A percentile compares a stretch with the other conserved stretches of the same genome.
phyloP scores from a whole-genome alignment of 92 coral and sea anemone genomes.

The Palythoa caribaeorum region DNA sequence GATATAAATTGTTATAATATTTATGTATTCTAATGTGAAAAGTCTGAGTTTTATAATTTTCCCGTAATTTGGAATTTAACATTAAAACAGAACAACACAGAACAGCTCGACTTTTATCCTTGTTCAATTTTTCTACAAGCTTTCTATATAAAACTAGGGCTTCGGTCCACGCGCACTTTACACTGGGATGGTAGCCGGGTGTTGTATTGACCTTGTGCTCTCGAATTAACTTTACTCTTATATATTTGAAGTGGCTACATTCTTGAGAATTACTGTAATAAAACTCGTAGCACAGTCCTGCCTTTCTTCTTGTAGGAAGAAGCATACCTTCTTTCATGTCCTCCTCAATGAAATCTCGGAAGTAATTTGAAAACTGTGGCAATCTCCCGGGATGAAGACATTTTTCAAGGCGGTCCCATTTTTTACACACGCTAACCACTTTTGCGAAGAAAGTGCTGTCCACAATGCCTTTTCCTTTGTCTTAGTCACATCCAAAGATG shows the following conservation, averaged over 20 bases:
- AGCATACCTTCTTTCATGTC: slow-evolving; percentile 65
- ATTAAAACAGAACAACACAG: neutral
- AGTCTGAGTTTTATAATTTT: neutral
- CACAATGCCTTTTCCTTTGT: too few relatives aligned
- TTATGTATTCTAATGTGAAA: neutral
- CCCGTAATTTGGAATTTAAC: neutral
- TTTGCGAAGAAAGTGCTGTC: too few relatives aligned
- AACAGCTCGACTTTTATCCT: slow-evolving; percentile 1
- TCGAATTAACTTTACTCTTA: neutral
- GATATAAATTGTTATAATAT: too few relatives aligned
- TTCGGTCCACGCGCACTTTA: neutral
- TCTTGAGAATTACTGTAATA: slow-evolving; percentile 18
- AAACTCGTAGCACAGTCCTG: slow-evolving; percentile 50
- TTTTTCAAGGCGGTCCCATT: too few relatives aligned
- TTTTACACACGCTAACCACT: too few relatives aligned
- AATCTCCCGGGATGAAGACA: too few relatives aligned
- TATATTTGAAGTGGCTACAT: slow-evolving; percentile 10
- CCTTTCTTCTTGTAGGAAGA: slow-evolving; percentile 38
- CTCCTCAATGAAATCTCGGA: neutral
- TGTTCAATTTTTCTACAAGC: neutral
- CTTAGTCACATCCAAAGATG: too few relatives aligned
- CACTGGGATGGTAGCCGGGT: slow-evolving; percentile 16
- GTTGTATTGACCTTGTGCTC: slow-evolving; percentile 6
- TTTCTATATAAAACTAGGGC: neutral
- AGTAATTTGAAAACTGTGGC: too few relatives aligned